A percentile compares a stretch with the other conserved stretches of the same genome.
phyloP scores from a whole-genome alignment of 2,888 invertebrate species.

The Acanthacorydalis orientalis region DNA sequence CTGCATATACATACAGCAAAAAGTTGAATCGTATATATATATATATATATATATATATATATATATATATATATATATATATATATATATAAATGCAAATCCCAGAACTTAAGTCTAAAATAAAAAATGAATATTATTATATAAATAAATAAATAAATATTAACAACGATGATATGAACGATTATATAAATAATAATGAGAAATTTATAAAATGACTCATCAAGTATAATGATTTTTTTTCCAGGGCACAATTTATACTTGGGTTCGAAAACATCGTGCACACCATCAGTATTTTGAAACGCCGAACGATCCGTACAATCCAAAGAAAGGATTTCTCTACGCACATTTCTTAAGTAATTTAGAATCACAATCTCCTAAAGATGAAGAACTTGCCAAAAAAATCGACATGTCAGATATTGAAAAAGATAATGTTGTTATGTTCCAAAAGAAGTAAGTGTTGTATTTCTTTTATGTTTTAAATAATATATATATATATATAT shows the following conservation, averaged over 20 bases:
- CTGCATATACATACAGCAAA: no score
- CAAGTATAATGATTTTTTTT: no score
- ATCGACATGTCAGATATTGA: conserved; percentile 71
- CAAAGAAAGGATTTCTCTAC: conserved; percentile 61
- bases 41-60: no score
- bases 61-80: no score
- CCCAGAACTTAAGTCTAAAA: no score
- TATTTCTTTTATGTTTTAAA: not conserved
- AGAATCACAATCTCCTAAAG: conserved; percentile 42
- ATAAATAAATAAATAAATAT: no score
- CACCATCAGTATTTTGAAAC: conserved; percentile 68
- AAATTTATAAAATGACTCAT: no score
- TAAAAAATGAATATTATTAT: no score
- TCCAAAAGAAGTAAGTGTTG: conserved; percentile 56
- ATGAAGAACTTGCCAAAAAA: conserved; percentile 40
- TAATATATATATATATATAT: not conserved
- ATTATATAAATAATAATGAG: no score
- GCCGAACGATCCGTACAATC: conserved; percentile 64
- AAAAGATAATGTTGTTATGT: conserved; percentile 57
- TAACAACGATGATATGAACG: no score
- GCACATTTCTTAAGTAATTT: conserved; percentile 63
- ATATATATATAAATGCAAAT: no score
- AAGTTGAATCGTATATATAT: no score
- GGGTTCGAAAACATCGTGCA: conserved; percentile 66
- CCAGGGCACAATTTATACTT: conserved; percentile 69